These are phyloP conservation scores for Pungitius pungitius DNA, from an alignment of 2,113 vertebrate genomes.

Conservation along the genomic window DNA sequence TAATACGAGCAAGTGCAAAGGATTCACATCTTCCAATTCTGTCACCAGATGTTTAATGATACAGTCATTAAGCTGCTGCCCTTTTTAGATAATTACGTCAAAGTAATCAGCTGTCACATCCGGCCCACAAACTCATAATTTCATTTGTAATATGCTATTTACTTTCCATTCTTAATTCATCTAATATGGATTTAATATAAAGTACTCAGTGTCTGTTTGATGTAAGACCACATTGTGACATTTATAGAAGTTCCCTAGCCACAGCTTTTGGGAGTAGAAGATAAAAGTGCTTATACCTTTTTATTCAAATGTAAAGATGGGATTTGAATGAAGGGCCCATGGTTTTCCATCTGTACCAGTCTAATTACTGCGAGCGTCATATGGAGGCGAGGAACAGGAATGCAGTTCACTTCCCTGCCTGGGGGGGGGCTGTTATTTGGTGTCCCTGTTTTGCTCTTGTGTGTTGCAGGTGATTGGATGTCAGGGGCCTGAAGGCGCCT, in stretches of 20 bases:
- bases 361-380: no score
- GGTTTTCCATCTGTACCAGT: conserved; percentile 31
- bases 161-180: conserved; percentile 4
- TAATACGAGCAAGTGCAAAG: neutral
- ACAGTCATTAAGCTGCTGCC: conserved; percentile 23
- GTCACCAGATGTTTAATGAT: neutral
- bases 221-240: neutral
- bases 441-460: no score
- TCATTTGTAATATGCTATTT: conserved; percentile 26
- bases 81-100: conserved; percentile 46
- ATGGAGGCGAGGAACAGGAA: no score
- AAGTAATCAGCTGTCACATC: conserved; percentile 27
- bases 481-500: no score
- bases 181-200: conserved; percentile 11
- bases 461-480: no score
- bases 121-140: conserved; percentile 25
- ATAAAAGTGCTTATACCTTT: neutral
- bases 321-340: neutral
- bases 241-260: neutral
- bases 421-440: no score
- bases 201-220: neutral
- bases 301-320: neutral
- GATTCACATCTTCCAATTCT: neutral
- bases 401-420: no score
- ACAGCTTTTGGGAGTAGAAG: neutral